Base-by-base conservation (phyloP, 2,113 vertebrate genomes). In the Callionymus lyra region DNA sequence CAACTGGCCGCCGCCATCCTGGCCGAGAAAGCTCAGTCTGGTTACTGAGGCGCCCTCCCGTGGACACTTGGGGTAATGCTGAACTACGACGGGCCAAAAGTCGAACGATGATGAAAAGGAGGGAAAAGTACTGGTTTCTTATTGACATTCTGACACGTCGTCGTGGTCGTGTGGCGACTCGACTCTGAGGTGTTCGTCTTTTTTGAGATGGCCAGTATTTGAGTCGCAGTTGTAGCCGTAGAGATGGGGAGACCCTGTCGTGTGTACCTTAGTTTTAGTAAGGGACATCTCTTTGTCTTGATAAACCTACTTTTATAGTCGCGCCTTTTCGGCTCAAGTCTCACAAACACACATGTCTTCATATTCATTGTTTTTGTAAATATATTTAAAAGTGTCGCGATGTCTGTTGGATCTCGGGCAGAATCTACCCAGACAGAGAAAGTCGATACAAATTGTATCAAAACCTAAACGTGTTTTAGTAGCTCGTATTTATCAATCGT, bases 401-500 rank as follows among this genome's bases (percentile, higher is more conserved):
- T 8, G 21, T 27, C 21, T 27, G 21, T 27, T 27, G 21, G 21
- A 27, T 27, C 21, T 27, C 21, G 8, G 21, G 4, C n/a, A n/a
- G n/a, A n/a, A n/a, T n/a, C n/a, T n/a, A n/a, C n/a, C 86, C 76
- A 88, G 85, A 87, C 87, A 86, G 90, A 91, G 88, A 89, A 85
- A 85, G 93, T 80, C 96, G 92, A 97, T 97, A 94, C 94, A 96
- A 98, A 94, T 97, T 96, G 93, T 97, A 95, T 97, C 91, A 74
- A 88, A 79, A 91, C 90, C 86, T n/a, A n/a, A 27, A 27, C 4
- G 21, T 27, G 21, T 27, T 27, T 27, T 27, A 27, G 21, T 27
- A 4, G 21, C 21, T 27, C 4, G 21, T 63, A 61, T 47, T 61
- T 58, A 77, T 66, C 45, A 6, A 31, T 70, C 31, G 49, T 64